phyloP scores from a whole-genome alignment of 2,888 invertebrate genomes.

The Archaeoteleia sp. region DNA sequence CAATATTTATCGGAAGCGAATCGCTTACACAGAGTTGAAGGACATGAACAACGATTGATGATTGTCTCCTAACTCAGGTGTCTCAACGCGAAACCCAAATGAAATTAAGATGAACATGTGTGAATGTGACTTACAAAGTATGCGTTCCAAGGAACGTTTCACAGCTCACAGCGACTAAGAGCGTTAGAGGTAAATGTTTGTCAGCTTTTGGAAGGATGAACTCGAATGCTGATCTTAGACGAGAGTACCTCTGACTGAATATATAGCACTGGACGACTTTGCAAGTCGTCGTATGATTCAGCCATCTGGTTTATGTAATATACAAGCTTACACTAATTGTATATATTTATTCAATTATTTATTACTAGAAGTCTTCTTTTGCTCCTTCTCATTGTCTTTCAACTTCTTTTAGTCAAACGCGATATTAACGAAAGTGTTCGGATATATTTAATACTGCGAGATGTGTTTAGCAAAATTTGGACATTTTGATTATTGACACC shows the following conservation, averaged over 20 bases:
- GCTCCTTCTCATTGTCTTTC: not conserved
- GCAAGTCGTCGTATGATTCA: conserved; percentile 3
- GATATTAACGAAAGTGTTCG: no score
- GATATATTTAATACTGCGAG: no score
- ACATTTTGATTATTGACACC: no score
- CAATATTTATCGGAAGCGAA: conserved; percentile 66
- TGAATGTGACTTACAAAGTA: no score
- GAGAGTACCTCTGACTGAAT: conserved; percentile 9
- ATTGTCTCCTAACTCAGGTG: conserved; percentile 27
- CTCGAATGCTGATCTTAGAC: no score
- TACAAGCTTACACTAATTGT: conserved; percentile 11
- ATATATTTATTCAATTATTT: conserved; percentile 25
- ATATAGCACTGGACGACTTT: conserved; percentile 19
- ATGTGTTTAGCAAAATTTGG: no score
- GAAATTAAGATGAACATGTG: conserved; percentile 9
- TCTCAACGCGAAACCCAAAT: conserved; percentile 9
- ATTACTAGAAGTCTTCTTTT: conserved; percentile 3
- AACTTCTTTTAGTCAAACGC: no score
- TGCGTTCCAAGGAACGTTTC: conserved; percentile 8
- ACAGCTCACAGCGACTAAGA: not conserved
- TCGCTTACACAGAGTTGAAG: conserved; percentile 72
- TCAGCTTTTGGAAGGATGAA: no score
- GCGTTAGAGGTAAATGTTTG: no score
- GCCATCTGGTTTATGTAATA: not conserved
- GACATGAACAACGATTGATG: conserved; percentile 73